Evolutionary conservation across 2,797 vertebrate species (phyloP).

Genomic region (Labroides dimidiatus): DNA sequence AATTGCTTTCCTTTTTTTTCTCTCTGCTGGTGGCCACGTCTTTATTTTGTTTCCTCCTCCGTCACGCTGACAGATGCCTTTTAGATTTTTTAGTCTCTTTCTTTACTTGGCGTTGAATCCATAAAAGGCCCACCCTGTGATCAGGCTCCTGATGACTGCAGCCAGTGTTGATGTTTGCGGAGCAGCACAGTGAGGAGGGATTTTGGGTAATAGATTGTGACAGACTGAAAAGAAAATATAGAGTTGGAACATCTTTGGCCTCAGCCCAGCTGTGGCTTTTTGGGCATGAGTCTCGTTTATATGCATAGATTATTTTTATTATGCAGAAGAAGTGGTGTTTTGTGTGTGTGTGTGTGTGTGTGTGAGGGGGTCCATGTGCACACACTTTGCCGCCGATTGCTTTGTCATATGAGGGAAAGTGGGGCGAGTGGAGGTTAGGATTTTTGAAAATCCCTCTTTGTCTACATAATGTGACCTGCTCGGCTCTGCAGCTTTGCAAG

Average conservation of each 20-base stretch:
- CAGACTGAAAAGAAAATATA: slow-evolving; percentile 68
- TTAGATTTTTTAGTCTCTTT: slow-evolving; percentile 18
- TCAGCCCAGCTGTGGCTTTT: slow-evolving; percentile 78
- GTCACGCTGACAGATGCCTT: slow-evolving; percentile 34
- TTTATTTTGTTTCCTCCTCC: slow-evolving; percentile 39
- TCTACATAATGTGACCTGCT: slow-evolving; percentile 63
- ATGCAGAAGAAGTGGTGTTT: slow-evolving; percentile 44
- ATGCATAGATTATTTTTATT: slow-evolving; percentile 81
- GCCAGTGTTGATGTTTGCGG: slow-evolving; percentile 61
- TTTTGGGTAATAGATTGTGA: slow-evolving; percentile 75
- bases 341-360: slow-evolving; percentile 32
- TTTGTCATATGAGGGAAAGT: slow-evolving; percentile 60
- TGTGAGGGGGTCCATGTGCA: slow-evolving; percentile 10
- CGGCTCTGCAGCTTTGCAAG: slow-evolving; percentile 55
- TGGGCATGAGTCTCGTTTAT: slow-evolving; percentile 75
- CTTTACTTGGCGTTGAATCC: slow-evolving; percentile 42
- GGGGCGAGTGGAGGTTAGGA: slow-evolving; percentile 59
- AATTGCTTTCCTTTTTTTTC: slow-evolving; percentile 1
- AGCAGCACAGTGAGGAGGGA: slow-evolving; percentile 30
- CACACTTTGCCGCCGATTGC: neutral
- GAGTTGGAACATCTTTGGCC: slow-evolving; percentile 64
- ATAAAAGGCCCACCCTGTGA: slow-evolving; percentile 25
- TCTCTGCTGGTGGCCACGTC: slow-evolving; percentile 17
- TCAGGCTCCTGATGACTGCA: slow-evolving; percentile 39
- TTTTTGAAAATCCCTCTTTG: slow-evolving; percentile 64